Conservation (phyloP, 2,888 invertebrate genomes). For the Leptogaster cylindrica region DNA sequence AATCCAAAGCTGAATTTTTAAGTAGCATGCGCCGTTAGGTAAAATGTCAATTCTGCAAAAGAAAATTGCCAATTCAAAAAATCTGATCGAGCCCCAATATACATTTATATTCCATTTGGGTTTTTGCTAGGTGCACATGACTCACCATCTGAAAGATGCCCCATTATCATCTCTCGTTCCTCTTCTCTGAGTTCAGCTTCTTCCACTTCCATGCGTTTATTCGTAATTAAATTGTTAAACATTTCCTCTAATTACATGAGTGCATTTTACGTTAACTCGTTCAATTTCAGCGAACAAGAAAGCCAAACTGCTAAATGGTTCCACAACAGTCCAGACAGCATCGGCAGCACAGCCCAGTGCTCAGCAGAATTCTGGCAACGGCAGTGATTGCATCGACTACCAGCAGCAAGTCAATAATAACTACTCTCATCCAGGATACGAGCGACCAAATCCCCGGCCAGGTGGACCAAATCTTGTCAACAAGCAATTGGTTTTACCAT, state of each 20-base stretch:
- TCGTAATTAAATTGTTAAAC: slow-evolving; percentile 39
- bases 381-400: slow-evolving; percentile 52
- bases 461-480: slow-evolving; percentile 74
- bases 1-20: background rate
- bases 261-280: slow-evolving; percentile 52
- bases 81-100: slow-evolving; percentile 17
- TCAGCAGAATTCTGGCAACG: slow-evolving; percentile 39
- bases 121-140: slow-evolving; percentile 17
- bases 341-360: slow-evolving; percentile 47
- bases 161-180: slow-evolving; percentile 45
- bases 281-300: slow-evolving; percentile 64
- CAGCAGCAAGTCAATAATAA: slow-evolving; percentile 58
- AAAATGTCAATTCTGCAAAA: slow-evolving; percentile 6
- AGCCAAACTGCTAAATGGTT: slow-evolving; percentile 62
- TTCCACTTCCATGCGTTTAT: slow-evolving; percentile 34
- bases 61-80: slow-evolving; percentile 15
- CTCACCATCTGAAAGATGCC: slow-evolving; percentile 14
- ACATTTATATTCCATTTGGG: background rate
- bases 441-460: slow-evolving; percentile 52
- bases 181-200: slow-evolving; percentile 22
- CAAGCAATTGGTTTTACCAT: slow-evolving; percentile 85
- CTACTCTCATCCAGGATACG: slow-evolving; percentile 52
- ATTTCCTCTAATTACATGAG: slow-evolving; percentile 43
- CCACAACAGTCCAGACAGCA: slow-evolving; percentile 50
- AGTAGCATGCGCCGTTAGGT: slow-evolving; percentile 5